Evolutionary conservation across 2,888 invertebrate species (phyloP).

Genomic region (Incurvaria masculella): DNA sequence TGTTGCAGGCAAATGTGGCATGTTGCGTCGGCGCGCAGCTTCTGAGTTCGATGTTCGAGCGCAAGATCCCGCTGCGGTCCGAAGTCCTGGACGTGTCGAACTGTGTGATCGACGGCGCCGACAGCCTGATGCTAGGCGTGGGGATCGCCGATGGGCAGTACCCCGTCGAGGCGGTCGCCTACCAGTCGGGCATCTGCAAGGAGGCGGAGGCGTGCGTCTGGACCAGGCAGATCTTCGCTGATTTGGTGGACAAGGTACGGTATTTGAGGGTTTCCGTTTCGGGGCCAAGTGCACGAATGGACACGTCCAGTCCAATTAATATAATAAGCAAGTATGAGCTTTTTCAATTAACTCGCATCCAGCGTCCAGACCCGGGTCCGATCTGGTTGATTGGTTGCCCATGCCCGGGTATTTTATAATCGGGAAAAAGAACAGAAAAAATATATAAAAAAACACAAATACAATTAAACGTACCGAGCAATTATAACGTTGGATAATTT

Average conservation of each 20-base stretch:
- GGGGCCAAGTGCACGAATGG: too few species aligned
- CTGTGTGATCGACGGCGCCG: conserved; percentile 71
- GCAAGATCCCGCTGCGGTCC: conserved; percentile 44
- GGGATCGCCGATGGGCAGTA: conserved; percentile 66
- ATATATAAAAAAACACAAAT: too few species aligned
- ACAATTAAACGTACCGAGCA: too few species aligned
- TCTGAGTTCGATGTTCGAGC: conserved; percentile 34
- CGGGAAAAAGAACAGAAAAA: too few species aligned
- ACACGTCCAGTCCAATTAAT: too few species aligned
- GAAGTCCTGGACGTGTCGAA: conserved; percentile 69
- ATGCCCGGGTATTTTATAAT: too few species aligned
- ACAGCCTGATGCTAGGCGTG: conserved; percentile 65
- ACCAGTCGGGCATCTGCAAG: conserved; percentile 50
- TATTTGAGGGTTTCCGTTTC: too few species aligned
- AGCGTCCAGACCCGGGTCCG: too few species aligned
- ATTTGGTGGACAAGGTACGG: conserved; percentile 33
- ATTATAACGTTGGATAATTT: too few species aligned
- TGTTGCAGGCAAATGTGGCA: conserved; percentile 34
- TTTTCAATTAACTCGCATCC: too few species aligned
- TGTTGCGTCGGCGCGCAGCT: conserved; percentile 33
- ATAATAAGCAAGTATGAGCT: too few species aligned
- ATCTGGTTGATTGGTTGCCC: too few species aligned
- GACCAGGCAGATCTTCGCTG: conserved; percentile 42
- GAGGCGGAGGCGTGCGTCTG: conserved; percentile 72
- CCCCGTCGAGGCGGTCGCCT: conserved; percentile 49